Evolutionary conservation across 1,140 invertebrate species (phyloP).

Genomic region (Plutomurus gul): DNA sequence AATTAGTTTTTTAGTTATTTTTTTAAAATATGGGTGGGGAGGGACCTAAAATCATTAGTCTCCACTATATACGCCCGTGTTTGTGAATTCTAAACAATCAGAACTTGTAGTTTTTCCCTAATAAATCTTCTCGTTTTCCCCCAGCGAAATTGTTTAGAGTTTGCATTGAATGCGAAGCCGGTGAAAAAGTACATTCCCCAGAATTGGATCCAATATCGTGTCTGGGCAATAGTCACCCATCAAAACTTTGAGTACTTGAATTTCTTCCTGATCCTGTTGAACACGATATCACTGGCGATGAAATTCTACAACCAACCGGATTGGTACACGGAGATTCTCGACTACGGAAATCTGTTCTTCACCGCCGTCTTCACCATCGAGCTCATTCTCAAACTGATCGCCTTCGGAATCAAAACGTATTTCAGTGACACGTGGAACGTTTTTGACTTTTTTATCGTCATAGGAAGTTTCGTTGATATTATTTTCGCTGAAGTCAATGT

Average conservation of each 20-base stretch:
- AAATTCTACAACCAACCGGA: constrained; percentile 90
- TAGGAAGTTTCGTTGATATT: constrained; percentile 99
- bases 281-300: constrained; percentile 97
- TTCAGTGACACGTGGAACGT: constrained; percentile 99
- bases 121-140: constrained; percentile 36
- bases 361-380: constrained; percentile 96
- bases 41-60: too few relatives aligned
- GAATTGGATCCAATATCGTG: constrained; percentile 95
- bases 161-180: constrained; percentile 97
- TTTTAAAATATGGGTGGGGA: too few relatives aligned
- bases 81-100: neutral
- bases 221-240: constrained; percentile 99
- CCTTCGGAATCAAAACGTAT: constrained; percentile 99
- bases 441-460: constrained; percentile 98
- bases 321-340: constrained; percentile 82
- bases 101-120: neutral
- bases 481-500: constrained; percentile 92
- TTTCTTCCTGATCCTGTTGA: constrained; percentile 96
- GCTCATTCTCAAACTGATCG: constrained; percentile 96
- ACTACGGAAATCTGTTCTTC: constrained; percentile 95
- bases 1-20: too few relatives aligned
- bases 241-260: constrained; percentile 98
- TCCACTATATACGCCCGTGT: too few relatives aligned
- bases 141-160: constrained; percentile 98
- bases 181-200: constrained; percentile 97